Percentiles rank a stretch among this genome's conserved stretches.
phyloP scores from a whole-genome alignment of 2,113 vertebrate species.

The Anguilla rostrata region DNA sequence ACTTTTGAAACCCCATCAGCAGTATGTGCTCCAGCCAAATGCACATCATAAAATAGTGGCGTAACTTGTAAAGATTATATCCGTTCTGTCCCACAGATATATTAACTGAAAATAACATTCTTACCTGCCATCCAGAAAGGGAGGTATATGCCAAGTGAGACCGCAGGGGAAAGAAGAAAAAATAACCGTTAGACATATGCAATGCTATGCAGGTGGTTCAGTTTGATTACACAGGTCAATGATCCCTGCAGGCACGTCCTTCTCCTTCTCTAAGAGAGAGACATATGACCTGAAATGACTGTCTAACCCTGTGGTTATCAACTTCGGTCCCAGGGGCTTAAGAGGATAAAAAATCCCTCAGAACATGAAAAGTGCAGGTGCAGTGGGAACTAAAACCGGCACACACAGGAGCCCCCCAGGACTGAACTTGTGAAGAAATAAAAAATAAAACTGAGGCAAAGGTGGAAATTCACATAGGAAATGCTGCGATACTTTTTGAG shows the following conservation, averaged over 20 bases:
- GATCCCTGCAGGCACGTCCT: no score
- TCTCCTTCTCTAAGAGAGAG: no score
- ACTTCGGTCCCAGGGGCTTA: no score
- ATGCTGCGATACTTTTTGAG: no score
- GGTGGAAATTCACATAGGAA: no score
- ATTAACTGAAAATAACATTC: constrained; percentile 15
- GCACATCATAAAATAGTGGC: neutral
- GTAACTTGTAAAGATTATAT: neutral
- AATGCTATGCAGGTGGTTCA: neutral
- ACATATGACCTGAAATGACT: neutral
- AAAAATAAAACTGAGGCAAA: no score
- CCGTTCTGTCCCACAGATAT: neutral
- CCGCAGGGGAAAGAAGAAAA: neutral
- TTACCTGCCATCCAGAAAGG: constrained; percentile 36
- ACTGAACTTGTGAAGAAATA: no score
- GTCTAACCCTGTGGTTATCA: neutral
- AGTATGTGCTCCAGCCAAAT: neutral
- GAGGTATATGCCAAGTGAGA: neutral
- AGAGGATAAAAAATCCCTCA: no score
- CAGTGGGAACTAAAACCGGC: no score
- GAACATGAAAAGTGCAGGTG: no score
- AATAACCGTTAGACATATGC: neutral
- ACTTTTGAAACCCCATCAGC: neutral
- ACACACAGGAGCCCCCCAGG: no score
- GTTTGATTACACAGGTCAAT: neutral